Base-by-base conservation (phyloP, 2,888 invertebrate genomes). In the Lepidochitona cinerea region DNA sequence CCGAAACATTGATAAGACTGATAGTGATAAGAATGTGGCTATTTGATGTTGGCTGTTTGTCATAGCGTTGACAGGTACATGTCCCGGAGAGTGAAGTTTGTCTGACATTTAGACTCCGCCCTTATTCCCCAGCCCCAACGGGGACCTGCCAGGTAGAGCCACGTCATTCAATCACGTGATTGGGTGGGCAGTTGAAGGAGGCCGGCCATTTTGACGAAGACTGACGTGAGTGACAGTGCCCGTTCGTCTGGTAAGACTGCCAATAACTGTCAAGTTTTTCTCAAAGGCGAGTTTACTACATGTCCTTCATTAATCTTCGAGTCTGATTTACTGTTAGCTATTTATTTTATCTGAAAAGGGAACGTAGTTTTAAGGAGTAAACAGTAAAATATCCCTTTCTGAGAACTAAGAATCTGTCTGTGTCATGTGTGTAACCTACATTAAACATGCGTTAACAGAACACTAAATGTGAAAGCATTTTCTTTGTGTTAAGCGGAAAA, bases 151-250 rank as follows among this genome's bases (percentile, higher is more conserved):
- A 29, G 59, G 23, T 23, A 14, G 23, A 14, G 14, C 32, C 29
- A 59, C 59, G 59, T 59, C 59, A 59, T 59, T 29, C 14, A 14
- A 59, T 59, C 59, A 59, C 59, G 59, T 59, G 59, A 59, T 32
- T 59, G 59, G 59, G 59, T 59, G 59, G 59, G 59, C 59, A 59
- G 59, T 59, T 29, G 23, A 29, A 29, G 23, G 26, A 59, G 59
- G 59, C 59, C 59, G 59, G 59, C 59, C 59, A 59, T 59, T 26
- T 59, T 59, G 59, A 59, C 59, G 59, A 59, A 59, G 59, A 59
- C 59, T 59, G 59, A 59, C 59, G 59, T 59, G 59, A 29, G 59
- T 59, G 59, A 59, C 59, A 59, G 59, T 23, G 59, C 32, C 26
- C 26, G 18, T 14, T 59, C 23, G 23, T 14, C 26, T 29, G 59